phyloP scores from a whole-genome alignment of 2,113 vertebrate species.

The Pelobates fuscus region DNA sequence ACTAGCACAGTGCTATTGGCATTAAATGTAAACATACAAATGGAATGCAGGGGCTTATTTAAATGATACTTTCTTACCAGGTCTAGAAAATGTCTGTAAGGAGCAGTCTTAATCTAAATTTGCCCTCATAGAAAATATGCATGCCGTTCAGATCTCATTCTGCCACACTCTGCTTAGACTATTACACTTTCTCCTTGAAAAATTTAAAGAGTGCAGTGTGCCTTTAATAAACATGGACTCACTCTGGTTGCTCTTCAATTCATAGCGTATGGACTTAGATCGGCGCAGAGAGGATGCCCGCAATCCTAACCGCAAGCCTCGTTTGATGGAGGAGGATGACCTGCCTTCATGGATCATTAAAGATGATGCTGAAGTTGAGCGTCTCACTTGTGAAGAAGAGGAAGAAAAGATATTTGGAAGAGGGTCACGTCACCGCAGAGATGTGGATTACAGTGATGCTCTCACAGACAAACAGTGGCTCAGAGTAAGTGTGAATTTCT shows the following conservation, averaged over 20 bases:
- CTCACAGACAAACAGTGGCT: slow-evolving; percentile 98
- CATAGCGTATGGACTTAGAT: slow-evolving; percentile 94
- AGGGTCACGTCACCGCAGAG: slow-evolving; percentile 89
- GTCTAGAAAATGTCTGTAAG: no score
- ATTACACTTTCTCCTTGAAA: no score
- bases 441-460: slow-evolving; percentile 96
- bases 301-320: slow-evolving; percentile 91
- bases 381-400: slow-evolving; percentile 93
- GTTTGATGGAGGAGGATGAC: slow-evolving; percentile 96
- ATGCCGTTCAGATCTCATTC: no score
- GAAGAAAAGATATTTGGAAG: slow-evolving; percentile 96
- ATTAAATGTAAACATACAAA: no score
- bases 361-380: slow-evolving; percentile 94
- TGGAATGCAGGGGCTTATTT: no score
- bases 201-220: no score
- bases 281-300: slow-evolving; percentile 91
- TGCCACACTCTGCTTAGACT: no score
- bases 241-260: not conserved
- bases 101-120: no score
- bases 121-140: no score
- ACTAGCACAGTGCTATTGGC: no score
- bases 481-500: slow-evolving; percentile 67
- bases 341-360: slow-evolving; percentile 97
- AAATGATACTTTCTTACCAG: no score
- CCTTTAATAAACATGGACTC: no score